phyloP scores from a whole-genome alignment of 2,888 invertebrate genomes.

The Hesperia comma region DNA sequence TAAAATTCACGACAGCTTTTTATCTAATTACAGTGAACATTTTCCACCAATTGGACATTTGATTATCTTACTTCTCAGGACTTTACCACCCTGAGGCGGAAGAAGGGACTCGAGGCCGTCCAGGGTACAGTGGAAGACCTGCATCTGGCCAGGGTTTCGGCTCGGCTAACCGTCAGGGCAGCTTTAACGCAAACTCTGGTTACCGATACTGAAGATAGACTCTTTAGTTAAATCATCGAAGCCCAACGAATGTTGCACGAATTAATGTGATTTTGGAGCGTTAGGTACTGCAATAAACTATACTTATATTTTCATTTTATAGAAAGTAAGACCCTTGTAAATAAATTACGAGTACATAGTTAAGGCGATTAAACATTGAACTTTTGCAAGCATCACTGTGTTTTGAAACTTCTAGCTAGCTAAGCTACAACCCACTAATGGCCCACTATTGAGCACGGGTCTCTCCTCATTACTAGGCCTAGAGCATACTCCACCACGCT shows the following conservation, averaged over 20 bases:
- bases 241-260: background rate
- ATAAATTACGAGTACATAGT: too few species aligned
- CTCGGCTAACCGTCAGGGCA: constrained; percentile 54
- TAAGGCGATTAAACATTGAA: too few species aligned
- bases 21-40: too few species aligned
- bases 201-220: constrained; percentile 53
- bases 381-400: too few species aligned
- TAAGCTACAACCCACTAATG: too few species aligned
- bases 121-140: constrained; percentile 14
- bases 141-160: constrained; percentile 44
- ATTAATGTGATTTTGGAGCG: background rate
- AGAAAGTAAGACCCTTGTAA: too few species aligned
- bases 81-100: constrained; percentile 41
- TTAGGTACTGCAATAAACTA: background rate
- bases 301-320: background rate
- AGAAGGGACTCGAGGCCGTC: constrained; percentile 4
- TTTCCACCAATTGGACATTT: background rate
- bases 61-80: constrained; percentile 35
- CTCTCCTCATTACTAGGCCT: too few species aligned
- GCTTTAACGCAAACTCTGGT: constrained; percentile 58
- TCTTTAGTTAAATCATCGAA: constrained; percentile 12
- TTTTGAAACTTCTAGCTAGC: too few species aligned
- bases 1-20: too few species aligned
- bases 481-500: too few species aligned
- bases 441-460: too few species aligned